Percentiles rank a stretch among this genome's conserved stretches.
Evolutionary conservation across 2,888 invertebrate species (phyloP).

Genomic region (Ormyrus thymus): DNA sequence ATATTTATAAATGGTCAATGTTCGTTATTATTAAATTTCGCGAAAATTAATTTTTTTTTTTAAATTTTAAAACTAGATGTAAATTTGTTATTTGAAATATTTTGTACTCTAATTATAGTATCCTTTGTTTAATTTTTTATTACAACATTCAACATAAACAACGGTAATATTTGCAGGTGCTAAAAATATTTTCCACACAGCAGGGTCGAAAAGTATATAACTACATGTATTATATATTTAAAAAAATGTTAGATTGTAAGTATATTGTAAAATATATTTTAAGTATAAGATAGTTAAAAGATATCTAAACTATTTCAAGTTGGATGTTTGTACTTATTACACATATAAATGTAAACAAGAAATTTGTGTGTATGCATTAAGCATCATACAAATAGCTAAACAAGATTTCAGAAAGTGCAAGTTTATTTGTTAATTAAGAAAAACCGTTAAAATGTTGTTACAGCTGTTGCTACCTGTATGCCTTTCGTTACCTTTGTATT

Average conservation of each 20-base stretch:
- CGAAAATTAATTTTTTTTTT: not conserved
- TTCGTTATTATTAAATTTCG: not conserved
- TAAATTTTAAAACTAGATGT: not conserved
- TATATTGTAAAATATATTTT: constrained; percentile 40
- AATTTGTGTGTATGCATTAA: constrained; percentile 7
- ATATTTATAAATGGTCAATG: not conserved
- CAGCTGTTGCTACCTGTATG: constrained; percentile 61
- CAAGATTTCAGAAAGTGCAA: constrained; percentile 48
- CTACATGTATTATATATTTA: constrained; percentile 30
- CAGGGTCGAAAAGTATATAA: constrained; percentile 44
- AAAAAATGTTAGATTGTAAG: constrained; percentile 40
- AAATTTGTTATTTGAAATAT: not conserved
- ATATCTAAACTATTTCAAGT: constrained; percentile 29
- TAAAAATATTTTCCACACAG: constrained; percentile 35
- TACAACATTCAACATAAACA: no score
- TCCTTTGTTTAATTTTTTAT: no score
- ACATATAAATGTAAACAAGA: constrained; percentile 14
- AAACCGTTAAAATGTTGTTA: constrained; percentile 60
- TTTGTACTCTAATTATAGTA: not conserved
- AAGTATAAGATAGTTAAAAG: constrained; percentile 29
- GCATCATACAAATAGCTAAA: constrained; percentile 27
- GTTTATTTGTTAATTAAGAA: constrained; percentile 59
- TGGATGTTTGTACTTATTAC: constrained; percentile 33
- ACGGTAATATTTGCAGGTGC: constrained; percentile 17
- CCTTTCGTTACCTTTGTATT: constrained; percentile 65